Evolutionary conservation across 1,140 invertebrate genomes (phyloP), one percentile per base, ranked within the genome.

Genomic region (Asobara japonica): DNA sequence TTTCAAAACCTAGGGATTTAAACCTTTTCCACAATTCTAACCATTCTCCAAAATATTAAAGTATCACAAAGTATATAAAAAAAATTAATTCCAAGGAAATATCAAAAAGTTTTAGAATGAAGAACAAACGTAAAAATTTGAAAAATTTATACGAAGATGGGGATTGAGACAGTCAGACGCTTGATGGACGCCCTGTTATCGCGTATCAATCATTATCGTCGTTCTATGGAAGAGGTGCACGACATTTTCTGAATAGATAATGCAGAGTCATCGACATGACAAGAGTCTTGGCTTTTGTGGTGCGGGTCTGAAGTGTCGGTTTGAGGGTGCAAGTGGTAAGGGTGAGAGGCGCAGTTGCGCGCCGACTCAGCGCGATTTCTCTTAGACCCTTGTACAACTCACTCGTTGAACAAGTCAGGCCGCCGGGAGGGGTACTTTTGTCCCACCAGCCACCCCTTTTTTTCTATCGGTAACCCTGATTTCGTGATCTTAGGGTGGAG

Each of bases 271-370:
- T 62, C 60, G 29, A 31, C 29, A 62, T 31, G 29, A 22, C 13
- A 56, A 56, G 51, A 27, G 51, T 56, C 60, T 29, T 30, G 60
- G 25, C 27, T 29, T 62, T 62, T 62, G 60, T 62, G 25, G 60
- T 56, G n/a, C 22, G 22, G 16, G 22, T 56, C 18, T 27, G 22
- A 18, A 56, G 51, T 56, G 51, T 13, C 2, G 51, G 51, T 10
- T 56, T 13, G 51, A 25, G 51, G n/a, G 22, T 13, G 51, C 20
- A 25, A 22, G 25, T 8, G n/a, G 25, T 29, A 60, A n/a, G n/a
- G 5, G 11, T 30, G 29, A 62, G 60, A 31, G 27, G n/a, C 60
- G 27, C 11, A 6, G 51, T 22, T 56, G 30, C 27, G 27, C 27
- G 60, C 60, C 29, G 29, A 62, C 29, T 62, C 60, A 30, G 29